Percentiles rank a stretch among this genome's conserved stretches.
phyloP scores from a whole-genome alignment of 2,797 vertebrate species.

The Coregonus suidteri region DNA sequence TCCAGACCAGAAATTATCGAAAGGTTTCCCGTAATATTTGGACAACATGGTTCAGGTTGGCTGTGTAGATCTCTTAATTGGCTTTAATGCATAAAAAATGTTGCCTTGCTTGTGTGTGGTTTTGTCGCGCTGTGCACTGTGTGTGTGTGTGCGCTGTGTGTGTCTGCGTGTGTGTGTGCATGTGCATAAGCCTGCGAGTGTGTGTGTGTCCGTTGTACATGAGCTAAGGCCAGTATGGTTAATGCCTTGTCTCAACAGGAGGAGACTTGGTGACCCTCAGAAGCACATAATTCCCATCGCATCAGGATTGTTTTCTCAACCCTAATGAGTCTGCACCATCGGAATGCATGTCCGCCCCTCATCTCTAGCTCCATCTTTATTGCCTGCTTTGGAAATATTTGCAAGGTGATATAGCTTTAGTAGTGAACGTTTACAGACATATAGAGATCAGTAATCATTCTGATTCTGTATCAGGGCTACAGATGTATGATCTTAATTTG shows the following conservation, averaged over 20 bases:
- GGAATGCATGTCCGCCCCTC: constrained; percentile 53
- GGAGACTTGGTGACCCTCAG: constrained; percentile 69
- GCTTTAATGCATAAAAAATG: constrained; percentile 76
- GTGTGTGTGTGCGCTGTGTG: neutral
- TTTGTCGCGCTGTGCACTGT: constrained; percentile 55
- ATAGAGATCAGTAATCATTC: no score
- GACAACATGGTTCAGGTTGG: constrained; percentile 47
- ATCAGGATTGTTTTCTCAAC: constrained; percentile 71
- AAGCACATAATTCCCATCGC: constrained; percentile 70
- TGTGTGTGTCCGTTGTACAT: constrained; percentile 3
- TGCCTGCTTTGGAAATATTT: constrained; percentile 30
- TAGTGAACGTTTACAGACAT: neutral
- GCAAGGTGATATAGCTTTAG: neutral
- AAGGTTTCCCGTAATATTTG: constrained; percentile 75
- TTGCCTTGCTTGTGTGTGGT: constrained; percentile 33
- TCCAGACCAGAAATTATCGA: constrained; percentile 67
- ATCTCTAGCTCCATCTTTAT: constrained; percentile 44
- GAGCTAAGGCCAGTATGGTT: constrained; percentile 55
- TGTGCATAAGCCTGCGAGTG: neutral
- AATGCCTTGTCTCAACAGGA: constrained; percentile 67
- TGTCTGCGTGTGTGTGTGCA: constrained; percentile 1
- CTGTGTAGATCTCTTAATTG: constrained; percentile 43
- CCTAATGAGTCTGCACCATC: constrained; percentile 55
- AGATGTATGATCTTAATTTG: no score
- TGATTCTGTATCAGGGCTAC: no score